Conservation (phyloP, 2,888 invertebrate genomes). For the Lepidocyrtoides sp. region DNA sequence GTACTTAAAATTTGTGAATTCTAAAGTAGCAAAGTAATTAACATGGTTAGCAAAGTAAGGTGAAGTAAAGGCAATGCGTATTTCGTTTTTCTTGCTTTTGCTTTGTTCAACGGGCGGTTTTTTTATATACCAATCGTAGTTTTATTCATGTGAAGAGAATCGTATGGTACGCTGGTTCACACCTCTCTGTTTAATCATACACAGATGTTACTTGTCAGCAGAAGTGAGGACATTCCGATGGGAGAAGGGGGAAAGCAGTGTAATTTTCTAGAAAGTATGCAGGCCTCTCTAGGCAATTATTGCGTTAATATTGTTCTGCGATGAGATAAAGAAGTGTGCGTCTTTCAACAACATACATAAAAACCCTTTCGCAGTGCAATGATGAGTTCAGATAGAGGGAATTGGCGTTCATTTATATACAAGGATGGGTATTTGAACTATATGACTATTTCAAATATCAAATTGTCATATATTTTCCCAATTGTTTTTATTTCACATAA, state of each 20-base stretch:
- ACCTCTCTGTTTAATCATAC: slow-evolving; percentile 32
- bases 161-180: too few species aligned
- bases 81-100: background rate
- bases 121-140: too few species aligned
- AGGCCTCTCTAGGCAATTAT: background rate
- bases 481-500: too few species aligned
- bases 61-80: slow-evolving; percentile 3
- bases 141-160: too few species aligned
- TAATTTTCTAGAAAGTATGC: background rate
- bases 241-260: background rate
- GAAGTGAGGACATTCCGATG: background rate
- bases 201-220: background rate
- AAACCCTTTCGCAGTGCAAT: too few species aligned
- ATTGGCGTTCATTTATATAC: too few species aligned
- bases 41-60: slow-evolving; percentile 13
- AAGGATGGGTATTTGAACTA: too few species aligned
- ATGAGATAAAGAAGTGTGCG: background rate
- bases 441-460: too few species aligned
- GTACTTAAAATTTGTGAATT: slow-evolving; percentile 31
- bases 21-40: slow-evolving; percentile 45
- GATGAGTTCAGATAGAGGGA: too few species aligned
- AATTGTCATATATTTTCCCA: too few species aligned
- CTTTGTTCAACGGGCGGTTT: background rate
- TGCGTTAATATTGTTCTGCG: background rate
- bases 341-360: background rate